Base-by-base conservation (phyloP, 2,888 invertebrate genomes). In the Phorcus lineatus region DNA sequence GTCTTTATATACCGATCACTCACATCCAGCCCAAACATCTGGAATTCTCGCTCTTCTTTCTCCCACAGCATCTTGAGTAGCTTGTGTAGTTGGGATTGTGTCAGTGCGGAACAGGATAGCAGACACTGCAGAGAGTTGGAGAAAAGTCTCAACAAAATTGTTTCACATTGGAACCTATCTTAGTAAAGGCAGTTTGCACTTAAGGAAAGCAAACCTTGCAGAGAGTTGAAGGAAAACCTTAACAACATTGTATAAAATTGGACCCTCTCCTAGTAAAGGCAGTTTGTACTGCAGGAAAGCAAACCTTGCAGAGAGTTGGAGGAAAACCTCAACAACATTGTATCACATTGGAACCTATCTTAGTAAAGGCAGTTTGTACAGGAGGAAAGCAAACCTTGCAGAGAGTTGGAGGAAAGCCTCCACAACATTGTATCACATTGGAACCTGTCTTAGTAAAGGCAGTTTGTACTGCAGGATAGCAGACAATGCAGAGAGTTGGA, bases 11-110 rank as follows among this genome's bases (percentile, higher is more conserved):
- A 53, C 52, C 70, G 76, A 13, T 77, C 79, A 22, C 77, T 77
- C n/a, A 81, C 66, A 53, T 83, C 84, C 16, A 80, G 24, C 7
- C 81, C 82, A 78, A 84, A 82, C 22, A 74, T 57, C 47, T 86
- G 86, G 36, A 81, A 82, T 55, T 86, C 86, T 66, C 86, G 75
- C 40, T 85, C 80, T n/a, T 75, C 74, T 67, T 82, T 67, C 47
- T 79, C 31, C 85, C 85, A 86, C 22, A 82, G 54, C n/a, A 78
- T 54, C 13, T 53, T 57, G 22, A 82, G 76, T 28, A 83, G 31
- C 2, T 83, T 62, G 24, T 79, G 66, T 31, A 82, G 28, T 0
- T 81, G 78, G 66, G 24, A 11, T 22, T 62, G 66, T 40, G 52
- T 79, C 4, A 83, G 79, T 55, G 62, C 16, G 16, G 77, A 52